Conservation (phyloP, 2,113 vertebrate species). For the Vicugna pacos region DNA sequence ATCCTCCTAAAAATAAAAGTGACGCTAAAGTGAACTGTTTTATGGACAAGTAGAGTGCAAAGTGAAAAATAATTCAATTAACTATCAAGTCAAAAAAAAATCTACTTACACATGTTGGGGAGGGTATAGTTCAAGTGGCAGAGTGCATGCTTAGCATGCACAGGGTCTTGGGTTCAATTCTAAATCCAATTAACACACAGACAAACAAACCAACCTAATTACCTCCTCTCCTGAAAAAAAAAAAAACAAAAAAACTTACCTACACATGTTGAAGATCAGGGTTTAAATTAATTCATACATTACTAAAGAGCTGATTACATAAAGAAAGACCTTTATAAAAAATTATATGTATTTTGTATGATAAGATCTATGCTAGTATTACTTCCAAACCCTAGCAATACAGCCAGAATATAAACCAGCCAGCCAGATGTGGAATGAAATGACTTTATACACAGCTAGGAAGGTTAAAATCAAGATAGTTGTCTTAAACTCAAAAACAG, state of each 20-base stretch:
- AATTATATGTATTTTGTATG: background rate
- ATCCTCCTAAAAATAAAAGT: constrained; percentile 37
- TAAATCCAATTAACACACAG: too few relatives aligned
- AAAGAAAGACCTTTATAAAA: constrained; percentile 26
- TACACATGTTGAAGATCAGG: background rate
- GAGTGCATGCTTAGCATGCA: too few relatives aligned
- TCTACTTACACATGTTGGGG: background rate
- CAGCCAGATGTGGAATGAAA: background rate
- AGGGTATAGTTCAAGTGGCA: too few relatives aligned
- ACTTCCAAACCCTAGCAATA: background rate
- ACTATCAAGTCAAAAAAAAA: constrained; percentile 30
- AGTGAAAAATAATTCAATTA: constrained; percentile 35
- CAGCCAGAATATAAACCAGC: background rate
- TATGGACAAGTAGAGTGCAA: background rate
- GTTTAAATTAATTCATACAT: background rate
- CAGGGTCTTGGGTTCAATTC: too few relatives aligned
- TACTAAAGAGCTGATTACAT: background rate
- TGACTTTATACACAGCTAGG: background rate
- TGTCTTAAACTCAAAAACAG: background rate
- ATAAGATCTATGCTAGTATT: background rate
- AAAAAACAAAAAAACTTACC: background rate
- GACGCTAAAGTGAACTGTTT: background rate
- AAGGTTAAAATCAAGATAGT: background rate
- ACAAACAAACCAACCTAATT: too few relatives aligned
- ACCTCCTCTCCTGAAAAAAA: too few relatives aligned